Evolutionary conservation across 2,797 vertebrate genomes (phyloP).

Genomic region (Sebastiscus tertius): DNA sequence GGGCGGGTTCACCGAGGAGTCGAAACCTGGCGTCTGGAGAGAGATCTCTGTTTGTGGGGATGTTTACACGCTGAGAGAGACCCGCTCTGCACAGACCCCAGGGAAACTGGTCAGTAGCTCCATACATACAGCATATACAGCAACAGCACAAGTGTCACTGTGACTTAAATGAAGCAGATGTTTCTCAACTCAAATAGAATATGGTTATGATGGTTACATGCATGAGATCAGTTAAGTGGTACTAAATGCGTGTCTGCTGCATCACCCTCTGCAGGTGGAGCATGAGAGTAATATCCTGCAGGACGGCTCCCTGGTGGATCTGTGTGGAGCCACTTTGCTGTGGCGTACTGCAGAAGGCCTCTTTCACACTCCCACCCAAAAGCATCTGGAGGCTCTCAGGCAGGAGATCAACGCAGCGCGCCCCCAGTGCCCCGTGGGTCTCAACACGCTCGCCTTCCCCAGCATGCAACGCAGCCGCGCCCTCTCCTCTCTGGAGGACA

Average conservation of each 20-base stretch:
- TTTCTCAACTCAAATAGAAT: neutral
- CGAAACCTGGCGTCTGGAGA: slow-evolving; percentile 94
- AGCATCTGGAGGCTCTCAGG: slow-evolving; percentile 96
- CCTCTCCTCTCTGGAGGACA: slow-evolving; percentile 93
- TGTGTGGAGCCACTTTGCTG: slow-evolving; percentile 95
- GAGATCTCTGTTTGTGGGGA: slow-evolving; percentile 99
- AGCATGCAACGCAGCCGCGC: slow-evolving; percentile 96
- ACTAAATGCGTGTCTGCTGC: neutral
- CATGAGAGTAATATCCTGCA: slow-evolving; percentile 94
- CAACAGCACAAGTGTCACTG: neutral
- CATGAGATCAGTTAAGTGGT: neutral
- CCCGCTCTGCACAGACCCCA: slow-evolving; percentile 94
- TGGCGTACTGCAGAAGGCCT: slow-evolving; percentile 97
- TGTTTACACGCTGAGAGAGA: slow-evolving; percentile 96
- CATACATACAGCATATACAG: no score
- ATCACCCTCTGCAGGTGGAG: slow-evolving; percentile 86
- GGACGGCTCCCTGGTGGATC: slow-evolving; percentile 96
- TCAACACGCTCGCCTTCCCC: slow-evolving; percentile 97
- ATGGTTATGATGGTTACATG: neutral
- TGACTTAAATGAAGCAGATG: neutral
- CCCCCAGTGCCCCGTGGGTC: slow-evolving; percentile 96
- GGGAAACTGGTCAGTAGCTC: slow-evolving; percentile 90
- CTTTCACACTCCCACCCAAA: slow-evolving; percentile 95
- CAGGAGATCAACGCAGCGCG: slow-evolving; percentile 97
- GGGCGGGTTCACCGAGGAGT: slow-evolving; percentile 96